Evolutionary conservation across 2,888 invertebrate species (phyloP).

Genomic region (Megalurothrips usitatus): DNA sequence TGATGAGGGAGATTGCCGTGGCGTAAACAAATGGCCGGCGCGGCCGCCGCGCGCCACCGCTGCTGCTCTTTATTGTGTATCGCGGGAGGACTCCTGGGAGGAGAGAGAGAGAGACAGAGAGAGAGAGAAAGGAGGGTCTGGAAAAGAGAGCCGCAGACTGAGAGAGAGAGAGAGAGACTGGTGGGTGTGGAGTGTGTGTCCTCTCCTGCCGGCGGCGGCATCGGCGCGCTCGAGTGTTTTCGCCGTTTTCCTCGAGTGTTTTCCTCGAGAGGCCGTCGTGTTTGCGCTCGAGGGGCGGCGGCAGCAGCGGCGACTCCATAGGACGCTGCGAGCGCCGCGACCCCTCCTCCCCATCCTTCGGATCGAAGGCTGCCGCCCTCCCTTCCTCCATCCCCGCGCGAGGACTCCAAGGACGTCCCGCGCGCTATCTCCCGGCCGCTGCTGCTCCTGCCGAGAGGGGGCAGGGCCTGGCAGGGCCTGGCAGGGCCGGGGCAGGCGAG

Average conservation of each 20-base stretch:
- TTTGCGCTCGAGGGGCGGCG: not conserved
- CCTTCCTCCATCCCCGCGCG: not conserved
- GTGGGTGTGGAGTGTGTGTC: not conserved
- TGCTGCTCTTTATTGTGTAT: not conserved
- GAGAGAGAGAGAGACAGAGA: not conserved
- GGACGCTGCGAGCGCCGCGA: not conserved
- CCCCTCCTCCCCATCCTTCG: not conserved
- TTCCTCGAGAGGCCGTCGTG: not conserved
- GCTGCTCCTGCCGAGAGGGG: not conserved
- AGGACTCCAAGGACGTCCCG: not conserved
- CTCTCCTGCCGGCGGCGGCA: not conserved
- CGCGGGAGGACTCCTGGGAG: not conserved
- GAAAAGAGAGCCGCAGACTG: not conserved
- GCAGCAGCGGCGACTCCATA: not conserved
- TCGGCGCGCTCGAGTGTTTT: not conserved
- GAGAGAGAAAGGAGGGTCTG: not conserved
- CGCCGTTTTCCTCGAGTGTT: constrained; percentile 3
- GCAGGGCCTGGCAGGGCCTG: not conserved
- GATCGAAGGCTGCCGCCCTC: constrained; percentile 8
- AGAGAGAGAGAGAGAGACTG: not conserved
- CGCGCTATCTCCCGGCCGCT: not conserved
- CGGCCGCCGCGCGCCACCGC: not conserved
- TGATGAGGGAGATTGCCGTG: constrained; percentile 21
- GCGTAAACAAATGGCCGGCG: constrained; percentile 1
- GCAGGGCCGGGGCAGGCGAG: not conserved